Conservation (phyloP, 92 coral and sea anemone genomes). For the Porites divaricata region DNA sequence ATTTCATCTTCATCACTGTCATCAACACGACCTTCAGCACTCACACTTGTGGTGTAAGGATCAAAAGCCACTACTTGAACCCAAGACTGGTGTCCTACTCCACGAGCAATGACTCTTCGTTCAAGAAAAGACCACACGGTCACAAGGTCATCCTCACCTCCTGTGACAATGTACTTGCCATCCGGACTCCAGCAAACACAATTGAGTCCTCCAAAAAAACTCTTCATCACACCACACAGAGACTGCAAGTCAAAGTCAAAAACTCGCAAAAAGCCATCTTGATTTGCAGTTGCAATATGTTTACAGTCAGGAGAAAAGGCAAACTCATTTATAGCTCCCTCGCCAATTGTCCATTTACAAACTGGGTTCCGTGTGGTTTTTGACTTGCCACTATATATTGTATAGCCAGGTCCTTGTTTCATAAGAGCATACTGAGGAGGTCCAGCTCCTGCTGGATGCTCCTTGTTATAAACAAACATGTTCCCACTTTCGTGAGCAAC, state of each 20-base stretch:
- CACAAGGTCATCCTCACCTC: constrained; percentile 97
- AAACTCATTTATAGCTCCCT: constrained; percentile 91
- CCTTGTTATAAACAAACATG: constrained; percentile 99
- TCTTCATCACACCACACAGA: constrained; percentile 95
- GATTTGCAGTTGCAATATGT: constrained; percentile 92
- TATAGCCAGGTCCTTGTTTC: constrained; percentile 98
- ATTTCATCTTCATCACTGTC: constrained; percentile 97
- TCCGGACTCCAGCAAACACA: constrained; percentile 99
- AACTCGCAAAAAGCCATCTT: constrained; percentile 95
- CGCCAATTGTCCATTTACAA: constrained; percentile 97
- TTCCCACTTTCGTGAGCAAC: constrained; percentile 95
- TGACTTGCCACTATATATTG: constrained; percentile 84
- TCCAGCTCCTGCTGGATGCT: constrained; percentile 86
- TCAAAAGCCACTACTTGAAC: constrained; percentile 97
- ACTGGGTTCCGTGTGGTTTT: constrained; percentile 94
- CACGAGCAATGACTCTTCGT: constrained; percentile 92
- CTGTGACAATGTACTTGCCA: constrained; percentile 95
- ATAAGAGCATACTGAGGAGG: constrained; percentile 88
- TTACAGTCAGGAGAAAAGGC: constrained; percentile 99
- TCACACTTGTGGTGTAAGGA: constrained; percentile 92
- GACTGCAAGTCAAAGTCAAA: constrained; percentile 98
- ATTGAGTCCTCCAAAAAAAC: constrained; percentile 95
- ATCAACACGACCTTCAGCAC: constrained; percentile 90
- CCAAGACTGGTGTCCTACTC: constrained; percentile 96
- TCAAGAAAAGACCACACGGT: constrained; percentile 96